phyloP scores from a whole-genome alignment of 2,888 invertebrate species.

The Syritta pipiens region DNA sequence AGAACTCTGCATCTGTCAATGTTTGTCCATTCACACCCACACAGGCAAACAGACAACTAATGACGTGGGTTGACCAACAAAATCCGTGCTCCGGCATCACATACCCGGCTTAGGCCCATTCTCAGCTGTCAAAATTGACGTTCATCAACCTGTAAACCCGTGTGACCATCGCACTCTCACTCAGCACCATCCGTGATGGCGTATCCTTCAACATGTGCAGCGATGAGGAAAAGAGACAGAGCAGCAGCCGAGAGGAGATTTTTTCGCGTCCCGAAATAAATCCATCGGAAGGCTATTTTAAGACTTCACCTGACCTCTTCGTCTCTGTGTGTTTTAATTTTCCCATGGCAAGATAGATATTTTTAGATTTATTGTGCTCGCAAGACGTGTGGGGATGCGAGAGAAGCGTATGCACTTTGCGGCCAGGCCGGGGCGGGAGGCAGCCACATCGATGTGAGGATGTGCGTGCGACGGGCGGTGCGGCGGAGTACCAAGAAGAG shows the following conservation, averaged over 20 bases:
- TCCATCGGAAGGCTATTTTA: constrained; percentile 47
- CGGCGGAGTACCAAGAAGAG: constrained; percentile 15
- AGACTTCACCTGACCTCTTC: constrained; percentile 69
- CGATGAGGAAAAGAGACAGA: not conserved
- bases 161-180: not conserved
- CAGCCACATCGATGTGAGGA: not conserved
- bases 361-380: constrained; percentile 58
- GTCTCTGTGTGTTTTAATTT: constrained; percentile 57
- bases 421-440: not conserved
- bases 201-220: not conserved
- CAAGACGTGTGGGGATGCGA: constrained; percentile 24
- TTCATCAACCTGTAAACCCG: constrained; percentile 30
- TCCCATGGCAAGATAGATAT: constrained; percentile 63
- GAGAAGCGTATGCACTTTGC: constrained; percentile 25
- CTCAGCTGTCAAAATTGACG: constrained; percentile 16
- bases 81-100: constrained; percentile 47
- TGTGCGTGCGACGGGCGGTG: not conserved
- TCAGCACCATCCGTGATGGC: not conserved
- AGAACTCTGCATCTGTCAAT: constrained; percentile 49
- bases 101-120: constrained; percentile 29
- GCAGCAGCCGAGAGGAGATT: not conserved
- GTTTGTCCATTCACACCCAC: constrained; percentile 23
- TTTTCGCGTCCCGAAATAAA: constrained; percentile 56
- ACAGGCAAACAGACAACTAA: not conserved
- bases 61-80: constrained; percentile 36